Evolutionary conservation across 2,888 invertebrate genomes (phyloP).

Genomic region (Glaucopsyche alexis): DNA sequence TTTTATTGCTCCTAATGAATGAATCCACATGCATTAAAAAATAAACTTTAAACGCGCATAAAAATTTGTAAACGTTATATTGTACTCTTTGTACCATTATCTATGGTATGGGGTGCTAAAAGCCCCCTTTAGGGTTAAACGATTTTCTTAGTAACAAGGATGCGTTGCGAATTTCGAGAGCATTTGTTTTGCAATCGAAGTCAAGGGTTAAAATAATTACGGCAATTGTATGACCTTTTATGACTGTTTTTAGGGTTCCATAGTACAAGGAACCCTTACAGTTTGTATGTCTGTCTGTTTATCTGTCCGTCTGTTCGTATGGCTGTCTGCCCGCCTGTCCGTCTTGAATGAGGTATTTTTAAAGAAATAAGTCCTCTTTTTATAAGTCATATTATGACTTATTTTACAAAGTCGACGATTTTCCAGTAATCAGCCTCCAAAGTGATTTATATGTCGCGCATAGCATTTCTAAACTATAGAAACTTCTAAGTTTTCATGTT

Average conservation of each 20-base stretch:
- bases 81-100: conserved; percentile 50
- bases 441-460: too few species aligned
- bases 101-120: conserved; percentile 59
- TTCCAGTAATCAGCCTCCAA: too few species aligned
- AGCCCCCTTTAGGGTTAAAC: conserved; percentile 47
- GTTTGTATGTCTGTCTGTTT: too few species aligned
- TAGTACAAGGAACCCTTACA: too few species aligned
- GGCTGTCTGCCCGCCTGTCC: too few species aligned
- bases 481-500: too few species aligned
- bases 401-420: too few species aligned
- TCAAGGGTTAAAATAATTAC: conserved; percentile 23
- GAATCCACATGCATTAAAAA: conserved; percentile 62
- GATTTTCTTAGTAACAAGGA: conserved; percentile 35
- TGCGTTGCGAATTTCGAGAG: conserved; percentile 24
- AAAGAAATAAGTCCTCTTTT: too few species aligned
- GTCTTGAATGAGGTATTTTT: too few species aligned
- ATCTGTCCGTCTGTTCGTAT: too few species aligned
- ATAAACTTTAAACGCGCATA: conserved; percentile 67
- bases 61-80: conserved; percentile 72
- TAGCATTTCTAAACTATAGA: too few species aligned
- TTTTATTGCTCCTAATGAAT: conserved; percentile 72
- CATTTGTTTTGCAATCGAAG: background rate
- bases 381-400: too few species aligned
- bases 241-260: background rate
- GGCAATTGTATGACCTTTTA: conserved; percentile 7